These are phyloP conservation scores for Sebastes schlegelii DNA, from an alignment of 2,113 vertebrate genomes.

Conservation along the genomic window DNA sequence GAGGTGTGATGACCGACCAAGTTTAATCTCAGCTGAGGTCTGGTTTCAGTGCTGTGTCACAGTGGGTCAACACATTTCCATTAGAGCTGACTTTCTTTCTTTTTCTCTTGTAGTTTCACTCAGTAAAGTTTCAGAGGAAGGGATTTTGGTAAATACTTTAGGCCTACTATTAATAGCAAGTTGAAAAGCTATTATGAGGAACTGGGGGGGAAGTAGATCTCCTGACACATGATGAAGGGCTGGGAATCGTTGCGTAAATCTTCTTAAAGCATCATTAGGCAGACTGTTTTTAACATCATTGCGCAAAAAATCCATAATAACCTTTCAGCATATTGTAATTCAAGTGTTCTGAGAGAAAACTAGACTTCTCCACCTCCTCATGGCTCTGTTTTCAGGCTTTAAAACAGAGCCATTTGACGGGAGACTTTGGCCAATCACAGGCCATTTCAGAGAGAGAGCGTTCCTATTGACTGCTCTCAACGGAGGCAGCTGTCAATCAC, in stretches of 20 bases:
- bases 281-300: too few species aligned
- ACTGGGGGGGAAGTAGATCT: not conserved
- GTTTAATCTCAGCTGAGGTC: conserved; percentile 61
- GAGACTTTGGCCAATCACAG: too few species aligned
- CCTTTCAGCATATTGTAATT: too few species aligned
- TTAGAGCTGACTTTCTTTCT: not conserved
- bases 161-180: not conserved
- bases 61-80: not conserved
- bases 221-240: not conserved
- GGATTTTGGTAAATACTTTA: not conserved
- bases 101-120: not conserved
- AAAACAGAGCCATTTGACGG: too few species aligned
- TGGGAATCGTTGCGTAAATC: not conserved
- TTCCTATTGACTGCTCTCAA: too few species aligned
- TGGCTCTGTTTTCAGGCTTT: too few species aligned
- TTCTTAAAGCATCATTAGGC: too few species aligned
- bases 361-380: too few species aligned
- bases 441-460: too few species aligned
- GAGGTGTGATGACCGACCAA: conserved; percentile 40
- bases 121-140: not conserved
- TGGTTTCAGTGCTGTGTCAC: conserved; percentile 38
- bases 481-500: too few species aligned
- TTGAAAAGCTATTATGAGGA: not conserved
- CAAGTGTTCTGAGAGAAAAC: too few species aligned
- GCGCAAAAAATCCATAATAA: too few species aligned